phyloP scores from a whole-genome alignment of 2,797 vertebrate species.

The Eupleurogrammus muticus region DNA sequence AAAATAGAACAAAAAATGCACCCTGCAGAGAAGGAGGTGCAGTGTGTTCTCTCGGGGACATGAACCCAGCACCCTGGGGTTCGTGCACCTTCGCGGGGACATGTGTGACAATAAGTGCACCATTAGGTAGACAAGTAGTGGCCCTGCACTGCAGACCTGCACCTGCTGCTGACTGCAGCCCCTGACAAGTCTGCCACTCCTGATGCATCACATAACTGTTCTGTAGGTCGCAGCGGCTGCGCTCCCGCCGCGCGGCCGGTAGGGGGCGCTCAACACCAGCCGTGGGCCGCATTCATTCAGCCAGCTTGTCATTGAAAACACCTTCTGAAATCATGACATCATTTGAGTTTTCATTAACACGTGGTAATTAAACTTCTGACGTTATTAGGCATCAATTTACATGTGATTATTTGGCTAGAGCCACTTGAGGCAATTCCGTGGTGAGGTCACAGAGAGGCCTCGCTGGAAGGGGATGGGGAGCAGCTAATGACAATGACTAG shows the following conservation, averaged over 20 bases:
- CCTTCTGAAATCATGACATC: constrained; percentile 74
- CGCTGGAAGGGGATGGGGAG: constrained; percentile 10
- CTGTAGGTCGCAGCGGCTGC: neutral
- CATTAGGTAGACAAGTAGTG: neutral
- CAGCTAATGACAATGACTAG: constrained; percentile 56
- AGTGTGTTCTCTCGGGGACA: neutral
- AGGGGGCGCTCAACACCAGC: constrained; percentile 60
- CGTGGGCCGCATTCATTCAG: constrained; percentile 16
- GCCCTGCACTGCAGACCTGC: neutral
- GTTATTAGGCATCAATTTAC: neutral
- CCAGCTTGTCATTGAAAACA: constrained; percentile 79
- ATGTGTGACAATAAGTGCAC: neutral
- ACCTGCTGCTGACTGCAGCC: neutral
- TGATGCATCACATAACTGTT: constrained; percentile 2
- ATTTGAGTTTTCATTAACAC: constrained; percentile 64
- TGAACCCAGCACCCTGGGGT: neutral
- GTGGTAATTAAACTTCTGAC: constrained; percentile 44
- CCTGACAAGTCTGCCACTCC: constrained; percentile 9
- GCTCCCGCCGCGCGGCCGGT: constrained; percentile 24
- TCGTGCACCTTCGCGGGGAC: neutral
- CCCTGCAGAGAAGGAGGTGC: neutral
- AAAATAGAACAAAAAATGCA: neutral
- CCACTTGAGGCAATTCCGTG: neutral
- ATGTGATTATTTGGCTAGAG: neutral
- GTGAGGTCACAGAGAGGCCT: constrained; percentile 38